A percentile compares a stretch with the other conserved stretches of the same genome.
These are phyloP conservation scores for Cyphomyrmex costatus DNA, from an alignment of 1,140 invertebrate species.

Conservation along the genomic window DNA sequence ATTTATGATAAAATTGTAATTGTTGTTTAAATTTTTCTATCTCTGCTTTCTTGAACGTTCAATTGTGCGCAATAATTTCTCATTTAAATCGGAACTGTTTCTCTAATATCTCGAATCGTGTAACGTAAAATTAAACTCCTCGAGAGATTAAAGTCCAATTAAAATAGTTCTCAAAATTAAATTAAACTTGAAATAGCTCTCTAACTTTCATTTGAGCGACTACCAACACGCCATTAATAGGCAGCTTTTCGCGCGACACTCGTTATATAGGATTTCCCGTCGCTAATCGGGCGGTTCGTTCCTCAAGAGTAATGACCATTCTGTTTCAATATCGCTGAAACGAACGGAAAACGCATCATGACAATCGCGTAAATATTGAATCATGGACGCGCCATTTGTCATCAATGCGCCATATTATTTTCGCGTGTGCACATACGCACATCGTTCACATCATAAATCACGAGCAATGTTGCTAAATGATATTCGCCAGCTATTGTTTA, in stretches of 20 bases:
- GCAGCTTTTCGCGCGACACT: constrained; percentile 9
- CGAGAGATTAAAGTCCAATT: not conserved
- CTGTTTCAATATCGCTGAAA: constrained; percentile 60
- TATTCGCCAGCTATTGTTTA: constrained; percentile 60
- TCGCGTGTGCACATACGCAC: constrained; percentile 14
- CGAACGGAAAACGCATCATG: constrained; percentile 29
- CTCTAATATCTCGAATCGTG: not conserved
- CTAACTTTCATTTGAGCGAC: not conserved
- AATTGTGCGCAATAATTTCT: not conserved
- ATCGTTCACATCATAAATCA: constrained; percentile 50
- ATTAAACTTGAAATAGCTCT: constrained; percentile 10
- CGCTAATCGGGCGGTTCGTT: constrained; percentile 29
- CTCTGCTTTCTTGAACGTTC: not conserved
- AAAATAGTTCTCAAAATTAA: constrained; percentile 36
- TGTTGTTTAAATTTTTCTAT: not conserved
- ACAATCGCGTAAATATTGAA: constrained; percentile 65
- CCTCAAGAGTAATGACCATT: constrained; percentile 50
- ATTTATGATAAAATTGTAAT: not conserved
- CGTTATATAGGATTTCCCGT: constrained; percentile 7
- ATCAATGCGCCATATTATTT: constrained; percentile 61
- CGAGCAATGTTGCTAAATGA: constrained; percentile 56
- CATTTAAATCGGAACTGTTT: not conserved
- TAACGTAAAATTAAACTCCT: not conserved
- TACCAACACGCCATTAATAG: not conserved
- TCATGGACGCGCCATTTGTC: constrained; percentile 60